These are phyloP conservation scores for Lepidurus packardi DNA, from an alignment of 1,140 invertebrate genomes.

Conservation along the genomic window DNA sequence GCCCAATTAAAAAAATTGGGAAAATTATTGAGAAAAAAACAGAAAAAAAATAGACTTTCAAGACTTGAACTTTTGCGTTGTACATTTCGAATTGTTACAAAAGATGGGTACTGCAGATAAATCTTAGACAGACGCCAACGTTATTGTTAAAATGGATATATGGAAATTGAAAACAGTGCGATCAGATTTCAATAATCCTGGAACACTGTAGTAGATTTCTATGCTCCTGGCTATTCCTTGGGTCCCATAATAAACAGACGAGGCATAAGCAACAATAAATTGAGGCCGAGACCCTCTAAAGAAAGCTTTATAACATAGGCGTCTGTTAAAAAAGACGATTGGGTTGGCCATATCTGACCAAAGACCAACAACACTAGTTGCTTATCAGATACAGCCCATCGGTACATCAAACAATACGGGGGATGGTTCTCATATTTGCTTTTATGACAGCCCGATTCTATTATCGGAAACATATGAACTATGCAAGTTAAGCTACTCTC, in stretches of 20 bases:
- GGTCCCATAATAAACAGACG: neutral
- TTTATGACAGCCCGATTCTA: neutral
- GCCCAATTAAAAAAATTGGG: neutral
- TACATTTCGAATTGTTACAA: neutral
- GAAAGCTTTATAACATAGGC: neutral
- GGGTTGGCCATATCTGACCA: neutral
- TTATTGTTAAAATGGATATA: slow-evolving; percentile 5
- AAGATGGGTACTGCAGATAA: neutral
- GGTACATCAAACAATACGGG: slow-evolving; percentile 13
- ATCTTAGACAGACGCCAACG: neutral
- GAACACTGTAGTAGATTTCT: neutral
- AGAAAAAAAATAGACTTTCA: too few relatives aligned
- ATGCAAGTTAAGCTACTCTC: neutral
- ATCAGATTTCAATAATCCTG: neutral
- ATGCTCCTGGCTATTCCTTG: neutral
- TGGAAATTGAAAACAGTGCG: neutral
- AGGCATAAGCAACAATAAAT: slow-evolving; percentile 18
- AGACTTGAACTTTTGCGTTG: too few relatives aligned
- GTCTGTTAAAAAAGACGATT: neutral
- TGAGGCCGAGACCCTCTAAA: neutral
- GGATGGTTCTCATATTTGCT: slow-evolving; percentile 4
- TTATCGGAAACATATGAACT: neutral
- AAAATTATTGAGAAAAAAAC: neutral
- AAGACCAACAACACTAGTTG: neutral
- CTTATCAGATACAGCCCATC: neutral